A percentile compares a stretch with the other conserved stretches of the same genome.
Evolutionary conservation across 2,797 vertebrate species (phyloP).

Genomic region (Acanthurus leucopareius): DNA sequence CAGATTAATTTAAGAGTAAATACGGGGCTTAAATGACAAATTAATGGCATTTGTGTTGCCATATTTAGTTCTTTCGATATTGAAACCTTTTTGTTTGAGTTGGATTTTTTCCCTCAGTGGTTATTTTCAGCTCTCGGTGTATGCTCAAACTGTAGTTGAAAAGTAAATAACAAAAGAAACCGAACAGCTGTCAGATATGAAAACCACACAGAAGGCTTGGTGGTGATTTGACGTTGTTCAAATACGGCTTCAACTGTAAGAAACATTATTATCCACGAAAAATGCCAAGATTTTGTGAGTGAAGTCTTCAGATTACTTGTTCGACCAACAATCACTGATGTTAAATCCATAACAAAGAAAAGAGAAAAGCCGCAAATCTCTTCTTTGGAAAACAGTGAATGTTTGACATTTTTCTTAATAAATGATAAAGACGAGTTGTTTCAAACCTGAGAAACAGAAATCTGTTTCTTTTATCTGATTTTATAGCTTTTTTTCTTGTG

Average conservation of each 20-base stretch:
- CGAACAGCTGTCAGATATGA: background rate
- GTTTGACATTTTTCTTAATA: background rate
- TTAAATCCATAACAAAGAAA: background rate
- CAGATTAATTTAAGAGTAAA: background rate
- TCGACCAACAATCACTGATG: background rate
- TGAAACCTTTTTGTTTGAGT: background rate
- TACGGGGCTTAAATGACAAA: background rate
- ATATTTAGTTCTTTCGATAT: background rate
- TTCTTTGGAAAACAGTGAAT: too few relatives aligned
- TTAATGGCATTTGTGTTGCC: background rate
- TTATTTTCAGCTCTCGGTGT: background rate
- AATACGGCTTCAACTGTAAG: too few relatives aligned
- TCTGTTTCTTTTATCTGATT: background rate
- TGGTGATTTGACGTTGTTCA: background rate
- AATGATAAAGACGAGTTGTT: background rate
- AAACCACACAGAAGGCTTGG: background rate
- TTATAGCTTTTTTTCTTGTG: too few relatives aligned
- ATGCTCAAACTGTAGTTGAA: background rate
- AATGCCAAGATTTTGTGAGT: background rate
- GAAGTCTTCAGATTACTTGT: background rate
- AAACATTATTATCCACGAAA: background rate
- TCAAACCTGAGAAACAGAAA: too few relatives aligned
- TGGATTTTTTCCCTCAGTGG: background rate
- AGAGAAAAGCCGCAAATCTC: background rate
- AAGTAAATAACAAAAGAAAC: conserved; percentile 1